Percentiles rank a stretch among this genome's conserved stretches.
phyloP scores from a whole-genome alignment of 2,797 vertebrate species.

The Enteromius fasciolatus region DNA sequence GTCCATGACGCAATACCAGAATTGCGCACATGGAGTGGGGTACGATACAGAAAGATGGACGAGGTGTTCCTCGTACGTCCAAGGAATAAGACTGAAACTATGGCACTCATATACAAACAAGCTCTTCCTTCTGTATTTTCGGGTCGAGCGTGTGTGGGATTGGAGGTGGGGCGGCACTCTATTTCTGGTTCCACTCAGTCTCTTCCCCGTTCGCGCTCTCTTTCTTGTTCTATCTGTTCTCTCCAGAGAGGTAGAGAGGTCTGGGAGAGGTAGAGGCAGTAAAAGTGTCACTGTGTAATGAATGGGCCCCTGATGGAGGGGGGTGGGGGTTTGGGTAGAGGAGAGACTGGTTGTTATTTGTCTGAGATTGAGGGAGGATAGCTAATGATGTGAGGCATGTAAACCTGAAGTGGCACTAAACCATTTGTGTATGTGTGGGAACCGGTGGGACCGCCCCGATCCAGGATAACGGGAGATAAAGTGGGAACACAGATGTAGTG shows the following conservation, averaged over 20 bases:
- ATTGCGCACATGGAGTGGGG: constrained; percentile 2
- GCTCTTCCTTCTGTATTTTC: not conserved
- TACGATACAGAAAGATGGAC: constrained; percentile 35
- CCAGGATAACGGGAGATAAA: constrained; percentile 72
- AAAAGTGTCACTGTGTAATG: constrained; percentile 80
- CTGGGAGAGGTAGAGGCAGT: constrained; percentile 68
- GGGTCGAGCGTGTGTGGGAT: constrained; percentile 35
- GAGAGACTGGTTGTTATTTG: constrained; percentile 70
- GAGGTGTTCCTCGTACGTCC: constrained; percentile 33
- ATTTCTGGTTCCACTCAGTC: constrained; percentile 45
- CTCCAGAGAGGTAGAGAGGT: constrained; percentile 58
- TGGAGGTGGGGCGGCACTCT: constrained; percentile 36
- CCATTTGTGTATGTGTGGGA: constrained; percentile 65
- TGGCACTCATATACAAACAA: constrained; percentile 19
- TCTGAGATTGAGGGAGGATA: constrained; percentile 76
- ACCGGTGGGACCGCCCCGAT: constrained; percentile 55
- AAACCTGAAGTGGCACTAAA: constrained; percentile 73
- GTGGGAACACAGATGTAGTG: constrained; percentile 64
- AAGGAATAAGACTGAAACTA: constrained; percentile 12
- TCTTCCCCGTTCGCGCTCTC: constrained; percentile 8
- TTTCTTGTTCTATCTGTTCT: constrained; percentile 45
- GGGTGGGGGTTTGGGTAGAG: constrained; percentile 24
- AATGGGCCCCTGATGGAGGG: constrained; percentile 70
- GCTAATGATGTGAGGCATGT: constrained; percentile 76
- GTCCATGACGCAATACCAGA: constrained; percentile 46